Conservation (phyloP, 2,113 vertebrate species). For the Puffinus mauretanicus region DNA sequence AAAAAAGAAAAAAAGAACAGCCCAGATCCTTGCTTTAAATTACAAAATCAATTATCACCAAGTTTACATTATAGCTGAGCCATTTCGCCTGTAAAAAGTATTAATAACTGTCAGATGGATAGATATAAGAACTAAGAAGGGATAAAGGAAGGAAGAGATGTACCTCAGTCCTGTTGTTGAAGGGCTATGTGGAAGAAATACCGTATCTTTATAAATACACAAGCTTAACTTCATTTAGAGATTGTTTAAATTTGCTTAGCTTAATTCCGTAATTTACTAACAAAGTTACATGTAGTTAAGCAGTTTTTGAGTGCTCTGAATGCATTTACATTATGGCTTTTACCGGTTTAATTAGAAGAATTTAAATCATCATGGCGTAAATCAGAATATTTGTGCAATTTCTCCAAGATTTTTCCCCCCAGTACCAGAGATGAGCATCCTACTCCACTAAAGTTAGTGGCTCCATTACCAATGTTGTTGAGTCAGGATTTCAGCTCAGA, state of each 20-base stretch:
- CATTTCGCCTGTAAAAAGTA: background rate
- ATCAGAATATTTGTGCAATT: background rate
- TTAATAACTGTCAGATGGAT: background rate
- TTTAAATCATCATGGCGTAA: background rate
- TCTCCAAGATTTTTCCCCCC: background rate
- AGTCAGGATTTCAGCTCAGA: background rate
- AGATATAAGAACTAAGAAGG: background rate
- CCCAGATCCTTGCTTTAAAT: background rate
- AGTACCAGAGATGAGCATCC: background rate
- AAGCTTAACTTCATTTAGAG: background rate
- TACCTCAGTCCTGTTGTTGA: background rate
- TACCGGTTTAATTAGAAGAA: background rate
- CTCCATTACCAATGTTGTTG: background rate
- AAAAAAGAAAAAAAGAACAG: background rate
- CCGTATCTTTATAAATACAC: background rate
- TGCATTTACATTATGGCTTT: background rate
- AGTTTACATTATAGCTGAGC: background rate
- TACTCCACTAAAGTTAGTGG: background rate
- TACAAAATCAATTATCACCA: background rate
- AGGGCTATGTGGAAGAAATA: background rate
- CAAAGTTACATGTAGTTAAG: background rate
- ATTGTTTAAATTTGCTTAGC: background rate
- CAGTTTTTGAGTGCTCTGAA: background rate
- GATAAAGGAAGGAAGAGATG: background rate
- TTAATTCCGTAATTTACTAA: background rate